Evolutionary conservation across 37 sponge, comb jelly and placozoan species (phyloP), one percentile per base, ranked within the genome.

Genomic region (Crambe crambe): DNA sequence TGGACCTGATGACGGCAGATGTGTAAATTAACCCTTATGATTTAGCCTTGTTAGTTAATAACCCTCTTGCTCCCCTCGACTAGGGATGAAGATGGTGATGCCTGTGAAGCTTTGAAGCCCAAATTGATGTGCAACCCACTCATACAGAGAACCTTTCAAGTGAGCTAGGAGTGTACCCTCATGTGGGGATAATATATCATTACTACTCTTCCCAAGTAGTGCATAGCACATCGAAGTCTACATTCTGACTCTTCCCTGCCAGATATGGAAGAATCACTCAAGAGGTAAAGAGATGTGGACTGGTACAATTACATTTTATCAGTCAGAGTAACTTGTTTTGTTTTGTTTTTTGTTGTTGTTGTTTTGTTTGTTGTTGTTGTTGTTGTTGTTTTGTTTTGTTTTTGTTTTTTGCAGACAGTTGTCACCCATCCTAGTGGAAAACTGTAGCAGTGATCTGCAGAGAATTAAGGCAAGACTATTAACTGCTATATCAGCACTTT

Each of bases 81-180:
- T n/a, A 95, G 93, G 4, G 87, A 95, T 60, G 89, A 85, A 37
- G 82, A 74, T 70, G 93, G 93, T 27, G 78, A 75, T 9, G 17
- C 42, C 12, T 59, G 63, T 58, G 97, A 93, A 30, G 91, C 83
- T 21, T 69, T 93, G 42, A 58, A 93, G 51, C 88, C 97, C 21
- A 93, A 90, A 63, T 27, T 43, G 43, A 87, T 72, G 25, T 75
- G 69, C 68, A 96, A 96, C 68, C 97, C 97, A 26, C 57, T 93
- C 54, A 80, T 93, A 0, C 97, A 93, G 72, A 54, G 94, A 51
- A 75, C 74, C 0, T 96, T 87, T 47, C 96, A 95, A 82, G 90
- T 85, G 25, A 31, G 32, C 15, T 22, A 4, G 25, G 61, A 25
- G 5, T 60, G 61, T 60, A n/a, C 5, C 27, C 25, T 22, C 51